Base-by-base conservation (phyloP, 2,888 invertebrate species). In the Oithona nana region DNA sequence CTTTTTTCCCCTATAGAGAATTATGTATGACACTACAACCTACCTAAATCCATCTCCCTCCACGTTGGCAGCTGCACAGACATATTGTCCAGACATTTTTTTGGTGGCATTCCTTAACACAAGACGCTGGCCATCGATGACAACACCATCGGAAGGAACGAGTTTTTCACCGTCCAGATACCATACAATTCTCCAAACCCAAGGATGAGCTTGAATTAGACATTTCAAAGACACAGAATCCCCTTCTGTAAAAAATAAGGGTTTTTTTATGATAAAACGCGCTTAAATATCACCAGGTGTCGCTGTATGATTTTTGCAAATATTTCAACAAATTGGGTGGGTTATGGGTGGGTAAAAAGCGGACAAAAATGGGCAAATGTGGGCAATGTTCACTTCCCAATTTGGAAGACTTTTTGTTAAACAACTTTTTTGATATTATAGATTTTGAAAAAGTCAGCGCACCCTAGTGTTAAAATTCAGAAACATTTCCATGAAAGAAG, bases 121-220 rank as follows among this genome's bases (percentile, higher is more conserved):
- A 24, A 59, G 50, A 1, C 48, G 39, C 2, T 24, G 22, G 28
- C 50, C 59, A 16, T 59, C 59, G 28, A 59, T 59, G 2, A 59
- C 50, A 26, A 59, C 28, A 20, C 59, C 28, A 28, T 59, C 59
- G 20, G 49, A 48, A 3, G 50, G 48, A 6, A 48, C 48, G 3
- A 59, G 1, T 50, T 59, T 29, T 28, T 59, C 49, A 1, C 59
- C 59, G 29, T 59, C 49, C 8, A 26, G 22, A 29, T 59, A 59
- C 59, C 59, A 59, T n/a, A 59, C 20, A 28, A 59, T 49, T 11
- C 59, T n/a, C 59, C 59, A 59, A 24, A 59, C 59, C 31, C 49
- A 28, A 28, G 59, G 59, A 28, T 49, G 59, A 11, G 59, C 59
- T 50, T 59, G 39, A 4, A 59, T 59, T 13, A 28, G 48, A 29